Conservation (phyloP, 2,113 vertebrate genomes). For the Halichoerus grypus region DNA sequence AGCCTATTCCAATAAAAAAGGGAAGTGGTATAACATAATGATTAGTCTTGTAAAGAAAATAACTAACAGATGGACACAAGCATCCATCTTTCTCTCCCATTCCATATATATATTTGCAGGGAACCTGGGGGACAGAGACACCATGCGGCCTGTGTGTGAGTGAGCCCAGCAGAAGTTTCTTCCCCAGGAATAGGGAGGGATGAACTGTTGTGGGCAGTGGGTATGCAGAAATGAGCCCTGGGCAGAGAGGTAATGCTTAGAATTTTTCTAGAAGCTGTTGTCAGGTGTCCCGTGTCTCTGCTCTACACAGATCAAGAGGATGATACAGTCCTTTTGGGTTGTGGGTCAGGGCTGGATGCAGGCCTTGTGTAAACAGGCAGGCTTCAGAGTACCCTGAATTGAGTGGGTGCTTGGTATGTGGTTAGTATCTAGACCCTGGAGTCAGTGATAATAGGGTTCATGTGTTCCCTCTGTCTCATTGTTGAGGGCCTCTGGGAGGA, state of each 20-base stretch:
- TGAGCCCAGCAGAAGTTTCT: neutral
- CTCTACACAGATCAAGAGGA: neutral
- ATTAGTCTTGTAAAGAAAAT: slow-evolving; percentile 73
- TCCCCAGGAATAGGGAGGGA: neutral
- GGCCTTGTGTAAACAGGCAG: neutral
- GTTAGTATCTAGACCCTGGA: neutral
- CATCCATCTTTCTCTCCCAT: neutral
- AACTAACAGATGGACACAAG: slow-evolving; percentile 40
- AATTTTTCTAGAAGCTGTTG: neutral
- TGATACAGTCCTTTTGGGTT: no score
- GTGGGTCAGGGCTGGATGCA: neutral
- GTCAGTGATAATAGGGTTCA: rapidly evolving
- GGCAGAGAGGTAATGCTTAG: neutral
- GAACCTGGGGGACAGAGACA: neutral
- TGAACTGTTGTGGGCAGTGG: neutral
- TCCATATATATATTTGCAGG: neutral
- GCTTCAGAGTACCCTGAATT: neutral
- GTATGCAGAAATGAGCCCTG: neutral
- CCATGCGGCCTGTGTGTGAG: neutral
- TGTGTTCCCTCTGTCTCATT: neutral
- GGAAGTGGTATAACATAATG: slow-evolving; percentile 43
- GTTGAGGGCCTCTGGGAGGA: neutral
- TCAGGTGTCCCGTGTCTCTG: neutral
- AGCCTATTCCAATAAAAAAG: slow-evolving; percentile 60
- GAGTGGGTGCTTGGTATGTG: neutral